Base-by-base conservation (phyloP, 64 coral and sea anemone genomes). In the Montipora efflorescens region DNA sequence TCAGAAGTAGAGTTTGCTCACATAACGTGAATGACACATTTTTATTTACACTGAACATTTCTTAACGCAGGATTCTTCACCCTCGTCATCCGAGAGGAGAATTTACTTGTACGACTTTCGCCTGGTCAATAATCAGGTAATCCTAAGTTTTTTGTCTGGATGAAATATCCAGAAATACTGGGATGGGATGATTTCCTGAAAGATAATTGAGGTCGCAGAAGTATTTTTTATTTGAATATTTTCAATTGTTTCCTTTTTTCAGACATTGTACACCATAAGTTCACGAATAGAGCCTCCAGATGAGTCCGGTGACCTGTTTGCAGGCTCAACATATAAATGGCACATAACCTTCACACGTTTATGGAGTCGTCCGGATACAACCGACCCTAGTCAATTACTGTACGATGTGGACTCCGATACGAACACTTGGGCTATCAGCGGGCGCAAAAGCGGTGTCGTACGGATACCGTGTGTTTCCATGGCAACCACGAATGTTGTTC, bases 261-360 rank as follows among this genome's bases (percentile, higher is more conserved):
- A 97, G 96, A 97, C 96, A 16, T 87, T 97, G 5, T 97, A 91
- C 80, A 97, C 96, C 43, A 91, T 97, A 61, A 90, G 87, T 36
- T 97, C 96, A 2, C 83, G 75, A 67, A 88, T 97, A 68, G 93
- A 97, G 50, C 75, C 96, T 47, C 4, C 79, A 49, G 92, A 50
- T 50, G 75, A 89, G 1, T 80, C 74, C 5, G 50, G 91, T 9
- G 71, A 95, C 6, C 79, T 95, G 0, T 80, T 88, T 2, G 89
- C 90, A 5, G 96, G 96, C 5, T 48, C 83, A 4, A 58, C 70
- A 49, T 97, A 82, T 47, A 94, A 95, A 28, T 81, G 87, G 3
- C 89, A 88, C 80, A 86, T 97, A 19, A 97, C 92, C 8, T 91
- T 97, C 47, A 89, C 59, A 4, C 94, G 91, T 51, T 84, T 85